Percentiles rank a stretch among this genome's conserved stretches.
phyloP scores from a whole-genome alignment of 1,140 invertebrate species.

The Pogonognathellus flavescens region DNA sequence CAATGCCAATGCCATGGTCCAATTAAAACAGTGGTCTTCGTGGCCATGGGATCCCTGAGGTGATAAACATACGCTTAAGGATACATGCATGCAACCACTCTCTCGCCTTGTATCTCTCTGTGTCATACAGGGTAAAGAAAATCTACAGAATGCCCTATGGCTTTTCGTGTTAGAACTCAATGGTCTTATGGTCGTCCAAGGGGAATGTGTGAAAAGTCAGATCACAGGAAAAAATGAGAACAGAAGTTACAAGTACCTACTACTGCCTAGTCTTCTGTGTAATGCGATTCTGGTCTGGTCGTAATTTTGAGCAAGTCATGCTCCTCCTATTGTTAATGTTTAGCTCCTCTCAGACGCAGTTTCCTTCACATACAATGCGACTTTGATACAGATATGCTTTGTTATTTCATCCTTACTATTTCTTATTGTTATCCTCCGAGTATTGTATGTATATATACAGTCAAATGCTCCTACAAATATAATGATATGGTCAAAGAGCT shows the following conservation, averaged over 20 bases:
- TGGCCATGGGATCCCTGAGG: slow-evolving; percentile 55
- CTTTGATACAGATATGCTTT: slow-evolving; percentile 48
- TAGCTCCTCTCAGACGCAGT: slow-evolving; percentile 17
- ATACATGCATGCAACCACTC: background rate
- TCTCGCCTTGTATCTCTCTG: background rate
- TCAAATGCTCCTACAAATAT: slow-evolving; percentile 5
- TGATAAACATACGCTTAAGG: slow-evolving; percentile 9
- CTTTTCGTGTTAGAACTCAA: background rate
- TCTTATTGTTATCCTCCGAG: background rate
- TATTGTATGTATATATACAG: background rate
- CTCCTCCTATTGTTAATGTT: slow-evolving; percentile 49
- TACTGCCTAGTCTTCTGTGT: slow-evolving; percentile 26
- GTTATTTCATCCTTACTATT: slow-evolving; percentile 22
- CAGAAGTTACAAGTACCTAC: slow-evolving; percentile 27
- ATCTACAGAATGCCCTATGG: too few species aligned
- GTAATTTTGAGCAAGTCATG: slow-evolving; percentile 55
- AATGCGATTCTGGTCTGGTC: slow-evolving; percentile 38
- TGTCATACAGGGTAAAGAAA: background rate
- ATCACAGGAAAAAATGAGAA: slow-evolving; percentile 1
- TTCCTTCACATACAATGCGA: slow-evolving; percentile 31
- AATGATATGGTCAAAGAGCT: background rate
- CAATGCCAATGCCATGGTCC: slow-evolving; percentile 54
- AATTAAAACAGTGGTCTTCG: slow-evolving; percentile 56
- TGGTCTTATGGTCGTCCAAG: too few species aligned
- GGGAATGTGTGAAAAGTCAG: background rate